These are phyloP conservation scores for Cyphomyrmex costatus DNA, from an alignment of 1,140 invertebrate species.

Conservation along the genomic window DNA sequence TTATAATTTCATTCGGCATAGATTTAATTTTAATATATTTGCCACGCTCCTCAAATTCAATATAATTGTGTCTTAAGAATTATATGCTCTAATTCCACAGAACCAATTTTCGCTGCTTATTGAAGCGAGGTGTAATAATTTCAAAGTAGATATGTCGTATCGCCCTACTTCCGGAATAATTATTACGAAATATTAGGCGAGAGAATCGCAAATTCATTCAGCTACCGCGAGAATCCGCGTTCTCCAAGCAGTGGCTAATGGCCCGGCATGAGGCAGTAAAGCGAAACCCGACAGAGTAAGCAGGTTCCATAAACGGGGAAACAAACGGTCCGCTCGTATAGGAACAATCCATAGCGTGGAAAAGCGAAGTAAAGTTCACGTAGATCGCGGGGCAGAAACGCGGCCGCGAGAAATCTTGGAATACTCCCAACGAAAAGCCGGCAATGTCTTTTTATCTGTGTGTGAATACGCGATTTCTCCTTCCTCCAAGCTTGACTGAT, in stretches of 20 bases:
- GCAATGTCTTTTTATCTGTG: constrained; percentile 46
- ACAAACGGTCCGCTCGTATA: constrained; percentile 49
- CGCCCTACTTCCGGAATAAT: constrained; percentile 49
- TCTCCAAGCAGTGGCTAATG: constrained; percentile 54
- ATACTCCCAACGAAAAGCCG: constrained; percentile 11
- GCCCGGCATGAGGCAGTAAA: constrained; percentile 49
- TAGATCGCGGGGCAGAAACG: constrained; percentile 37
- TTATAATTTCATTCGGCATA: neutral
- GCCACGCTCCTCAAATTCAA: neutral
- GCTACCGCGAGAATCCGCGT: constrained; percentile 26
- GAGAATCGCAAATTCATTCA: constrained; percentile 55
- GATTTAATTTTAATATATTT: neutral
- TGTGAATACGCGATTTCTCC: neutral
- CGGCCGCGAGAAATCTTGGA: constrained; percentile 50
- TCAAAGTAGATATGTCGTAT: neutral
- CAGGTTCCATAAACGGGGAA: constrained; percentile 58
- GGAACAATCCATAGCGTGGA: constrained; percentile 48
- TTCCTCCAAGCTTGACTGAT: neutral
- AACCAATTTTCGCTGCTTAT: constrained; percentile 3
- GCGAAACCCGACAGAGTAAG: constrained; percentile 54
- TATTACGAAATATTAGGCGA: constrained; percentile 55
- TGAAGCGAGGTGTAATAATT: constrained; percentile 22
- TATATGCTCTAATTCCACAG: neutral
- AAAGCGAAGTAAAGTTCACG: constrained; percentile 29
- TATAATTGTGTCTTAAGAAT: neutral